A percentile compares a stretch with the other conserved stretches of the same genome.
Evolutionary conservation across 1,140 invertebrate genomes (phyloP).

Genomic region (Cydia splendana): DNA sequence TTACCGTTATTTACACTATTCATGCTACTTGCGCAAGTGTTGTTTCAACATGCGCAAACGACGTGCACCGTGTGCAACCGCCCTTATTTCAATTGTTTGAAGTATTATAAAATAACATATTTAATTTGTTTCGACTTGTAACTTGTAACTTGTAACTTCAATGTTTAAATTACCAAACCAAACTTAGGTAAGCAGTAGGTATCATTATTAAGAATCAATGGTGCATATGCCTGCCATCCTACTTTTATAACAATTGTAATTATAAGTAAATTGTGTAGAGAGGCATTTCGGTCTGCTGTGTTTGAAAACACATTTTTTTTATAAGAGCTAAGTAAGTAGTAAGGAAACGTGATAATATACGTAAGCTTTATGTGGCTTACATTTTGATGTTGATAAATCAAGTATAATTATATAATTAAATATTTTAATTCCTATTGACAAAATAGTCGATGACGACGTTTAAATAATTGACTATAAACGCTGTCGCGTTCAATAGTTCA

Average conservation of each 20-base stretch:
- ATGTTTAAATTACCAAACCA: background rate
- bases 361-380: slow-evolving; percentile 1
- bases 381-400: background rate
- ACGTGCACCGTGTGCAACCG: too few relatives aligned
- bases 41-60: too few relatives aligned
- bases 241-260: background rate
- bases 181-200: background rate
- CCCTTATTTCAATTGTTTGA: too few relatives aligned
- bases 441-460: background rate
- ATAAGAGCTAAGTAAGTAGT: background rate
- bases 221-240: background rate
- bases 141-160: background rate
- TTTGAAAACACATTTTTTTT: background rate
- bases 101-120: too few relatives aligned
- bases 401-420: background rate
- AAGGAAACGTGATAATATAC: background rate
- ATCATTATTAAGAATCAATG: background rate
- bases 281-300: background rate
- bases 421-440: background rate
- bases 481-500: background rate
- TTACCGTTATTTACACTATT: too few relatives aligned
- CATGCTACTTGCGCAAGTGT: too few relatives aligned
- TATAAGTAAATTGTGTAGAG: too few relatives aligned
- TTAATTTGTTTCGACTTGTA: background rate
- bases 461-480: background rate